Conservation (phyloP, 2,888 invertebrate genomes). For the Mesoligia furuncula region DNA sequence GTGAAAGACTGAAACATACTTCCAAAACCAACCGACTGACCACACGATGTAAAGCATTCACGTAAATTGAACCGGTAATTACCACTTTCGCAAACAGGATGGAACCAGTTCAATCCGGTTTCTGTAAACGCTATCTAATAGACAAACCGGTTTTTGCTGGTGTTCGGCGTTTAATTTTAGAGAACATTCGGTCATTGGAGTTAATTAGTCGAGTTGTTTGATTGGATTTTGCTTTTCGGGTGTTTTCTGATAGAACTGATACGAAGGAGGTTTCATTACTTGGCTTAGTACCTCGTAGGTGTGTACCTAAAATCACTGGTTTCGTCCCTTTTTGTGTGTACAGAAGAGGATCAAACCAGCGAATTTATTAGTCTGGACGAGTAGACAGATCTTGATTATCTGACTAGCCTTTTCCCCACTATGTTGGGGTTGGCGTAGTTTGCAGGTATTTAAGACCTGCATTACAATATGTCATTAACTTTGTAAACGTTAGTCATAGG, state of each 20-base stretch:
- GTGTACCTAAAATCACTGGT: not conserved
- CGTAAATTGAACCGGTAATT: slow-evolving; percentile 72
- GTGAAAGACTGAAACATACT: slow-evolving; percentile 44
- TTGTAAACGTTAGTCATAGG: too few relatives aligned
- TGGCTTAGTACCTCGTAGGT: not conserved
- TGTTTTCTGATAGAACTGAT: not conserved
- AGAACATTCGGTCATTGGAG: slow-evolving; percentile 37
- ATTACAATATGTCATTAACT: too few relatives aligned
- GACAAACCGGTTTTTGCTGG: slow-evolving; percentile 55
- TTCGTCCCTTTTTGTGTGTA: not conserved
- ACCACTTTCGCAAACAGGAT: slow-evolving; percentile 70
- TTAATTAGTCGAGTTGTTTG: slow-evolving; percentile 39
- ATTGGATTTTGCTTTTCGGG: slow-evolving; percentile 24
- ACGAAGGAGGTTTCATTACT: not conserved
- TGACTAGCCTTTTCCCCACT: not conserved
- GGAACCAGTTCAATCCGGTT: slow-evolving; percentile 66
- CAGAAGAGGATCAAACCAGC: not conserved
- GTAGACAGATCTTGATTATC: not conserved
- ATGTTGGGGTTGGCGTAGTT: not conserved
- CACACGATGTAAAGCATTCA: slow-evolving; percentile 57
- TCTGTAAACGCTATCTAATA: slow-evolving; percentile 66
- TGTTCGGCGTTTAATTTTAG: slow-evolving; percentile 43
- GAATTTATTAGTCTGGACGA: not conserved
- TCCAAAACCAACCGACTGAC: slow-evolving; percentile 41
- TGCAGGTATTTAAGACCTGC: too few relatives aligned